Base-by-base conservation (phyloP, 2,888 invertebrate genomes). In the Metallyticus violacea region DNA sequence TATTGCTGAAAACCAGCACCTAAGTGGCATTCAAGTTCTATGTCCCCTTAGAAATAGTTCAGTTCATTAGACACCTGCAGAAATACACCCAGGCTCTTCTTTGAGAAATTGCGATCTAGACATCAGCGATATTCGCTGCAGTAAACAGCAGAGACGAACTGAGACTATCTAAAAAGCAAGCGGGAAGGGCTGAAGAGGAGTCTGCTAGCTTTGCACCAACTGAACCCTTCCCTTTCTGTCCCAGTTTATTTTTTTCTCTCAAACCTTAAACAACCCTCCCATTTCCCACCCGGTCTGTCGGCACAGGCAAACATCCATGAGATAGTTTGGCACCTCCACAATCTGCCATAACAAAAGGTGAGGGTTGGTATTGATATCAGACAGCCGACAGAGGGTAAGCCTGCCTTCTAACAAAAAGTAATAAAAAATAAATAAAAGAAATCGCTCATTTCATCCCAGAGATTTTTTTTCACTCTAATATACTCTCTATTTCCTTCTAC, bases 291-390 rank as follows among this genome's bases (percentile, higher is more conserved):
- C 83, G 40, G 77, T 77, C 28, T 77, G 83, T 77, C 40, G 77
- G 83, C 22, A 83, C 40, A 77, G 77, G 27, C 77, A 83, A 83
- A 83, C 83, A 83, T 77, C 83, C 83, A 83, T 77, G 83, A 83
- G 83, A 83, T 83, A 83, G 83, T 28, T 83, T 83, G 29, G 83
- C 83, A 83, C 83, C 83, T 83, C 28, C 28, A 26, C 83, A 83
- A 27, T 28, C 77, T 83, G 77, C 83, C 25, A n/a, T 83, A 27
- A 27, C 15, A 76, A 62, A 29, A 40, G 9, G 15, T 25, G 27
- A 82, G 40, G 76, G 82, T 26, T 7, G 26, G 77, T 83, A 77
- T 77, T 83, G 83, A 83, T 83, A 77, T 28, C 83, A 77, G 25
- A n/a, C 15, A 62, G 40, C 40, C 40, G 40, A 62, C 40, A 62